phyloP scores from a whole-genome alignment of 1,140 invertebrate species.

The Scaptomyza pallida region DNA sequence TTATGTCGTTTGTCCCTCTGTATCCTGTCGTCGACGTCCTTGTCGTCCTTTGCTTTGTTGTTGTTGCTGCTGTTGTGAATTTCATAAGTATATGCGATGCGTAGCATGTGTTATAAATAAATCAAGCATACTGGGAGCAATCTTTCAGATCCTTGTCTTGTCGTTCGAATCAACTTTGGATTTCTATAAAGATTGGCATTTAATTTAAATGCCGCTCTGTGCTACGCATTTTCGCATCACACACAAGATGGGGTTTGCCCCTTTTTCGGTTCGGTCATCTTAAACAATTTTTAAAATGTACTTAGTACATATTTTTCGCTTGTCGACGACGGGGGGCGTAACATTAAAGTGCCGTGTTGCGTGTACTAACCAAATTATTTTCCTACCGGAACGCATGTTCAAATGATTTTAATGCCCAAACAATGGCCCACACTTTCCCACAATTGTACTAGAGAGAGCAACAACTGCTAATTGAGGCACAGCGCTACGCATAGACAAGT shows the following conservation, averaged over 20 bases:
- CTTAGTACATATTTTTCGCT: neutral
- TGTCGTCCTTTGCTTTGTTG: slow-evolving; percentile 7
- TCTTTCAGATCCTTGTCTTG: slow-evolving; percentile 51
- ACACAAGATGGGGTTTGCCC: neutral
- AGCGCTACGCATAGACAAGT: slow-evolving; percentile 36
- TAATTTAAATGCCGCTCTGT: slow-evolving; percentile 63
- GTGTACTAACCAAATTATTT: slow-evolving; percentile 39
- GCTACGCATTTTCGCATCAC: slow-evolving; percentile 4
- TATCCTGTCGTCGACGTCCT: slow-evolving; percentile 29
- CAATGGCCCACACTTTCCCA: slow-evolving; percentile 35
- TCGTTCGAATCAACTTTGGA: slow-evolving; percentile 27
- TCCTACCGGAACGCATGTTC: slow-evolving; percentile 31
- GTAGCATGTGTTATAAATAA: slow-evolving; percentile 81
- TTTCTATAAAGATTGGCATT: slow-evolving; percentile 62
- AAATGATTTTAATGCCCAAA: slow-evolving; percentile 4
- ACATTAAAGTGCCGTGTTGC: slow-evolving; percentile 10
- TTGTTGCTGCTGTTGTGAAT: slow-evolving; percentile 46
- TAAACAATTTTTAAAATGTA: slow-evolving; percentile 1
- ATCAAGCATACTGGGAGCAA: slow-evolving; percentile 71
- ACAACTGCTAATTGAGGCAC: slow-evolving; percentile 35
- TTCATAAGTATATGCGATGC: slow-evolving; percentile 73
- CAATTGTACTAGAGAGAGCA: slow-evolving; percentile 8
- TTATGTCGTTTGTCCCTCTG: slow-evolving; percentile 69
- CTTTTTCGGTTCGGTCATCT: neutral
- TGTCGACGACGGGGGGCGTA: neutral